A percentile compares a stretch with the other conserved stretches of the same genome.
Conservation (phyloP, 1,140 invertebrate species). For the Gonatopus flavifemur region DNA sequence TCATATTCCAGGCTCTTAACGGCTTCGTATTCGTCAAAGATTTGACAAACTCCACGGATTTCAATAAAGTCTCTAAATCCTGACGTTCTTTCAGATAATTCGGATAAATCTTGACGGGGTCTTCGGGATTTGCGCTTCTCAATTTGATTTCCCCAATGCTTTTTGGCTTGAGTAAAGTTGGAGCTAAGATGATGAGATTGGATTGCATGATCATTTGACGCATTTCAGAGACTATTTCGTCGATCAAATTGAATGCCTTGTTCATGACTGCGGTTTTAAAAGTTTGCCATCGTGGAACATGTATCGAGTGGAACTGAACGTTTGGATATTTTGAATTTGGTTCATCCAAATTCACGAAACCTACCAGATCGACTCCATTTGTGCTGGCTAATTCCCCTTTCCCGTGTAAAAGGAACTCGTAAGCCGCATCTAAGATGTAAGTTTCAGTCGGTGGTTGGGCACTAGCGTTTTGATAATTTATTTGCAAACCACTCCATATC, state of each 20-base stretch:
- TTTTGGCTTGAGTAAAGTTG: conserved; percentile 57
- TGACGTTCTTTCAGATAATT: conserved; percentile 64
- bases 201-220: conserved; percentile 18
- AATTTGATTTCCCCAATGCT: conserved; percentile 62
- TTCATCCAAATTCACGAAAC: conserved; percentile 40
- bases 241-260: conserved; percentile 15
- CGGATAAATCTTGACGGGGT: conserved; percentile 69
- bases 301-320: conserved; percentile 32
- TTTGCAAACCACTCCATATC: conserved; percentile 40
- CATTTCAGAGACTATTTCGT: conserved; percentile 26
- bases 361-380: conserved; percentile 25
- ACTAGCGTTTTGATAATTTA: conserved; percentile 39
- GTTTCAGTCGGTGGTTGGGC: conserved; percentile 56
- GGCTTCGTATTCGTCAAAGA: conserved; percentile 31
- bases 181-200: conserved; percentile 39
- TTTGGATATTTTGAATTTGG: conserved; percentile 41
- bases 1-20: conserved; percentile 33
- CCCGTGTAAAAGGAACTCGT: conserved; percentile 39
- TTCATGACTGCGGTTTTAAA: conserved; percentile 4
- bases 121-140: conserved; percentile 61
- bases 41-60: conserved; percentile 25
- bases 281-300: conserved; percentile 19
- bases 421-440: conserved; percentile 23
- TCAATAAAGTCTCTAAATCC: conserved; percentile 52
- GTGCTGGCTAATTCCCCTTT: conserved; percentile 23